Base-by-base conservation (phyloP, 2,113 vertebrate genomes). In the Eira barbara region DNA sequence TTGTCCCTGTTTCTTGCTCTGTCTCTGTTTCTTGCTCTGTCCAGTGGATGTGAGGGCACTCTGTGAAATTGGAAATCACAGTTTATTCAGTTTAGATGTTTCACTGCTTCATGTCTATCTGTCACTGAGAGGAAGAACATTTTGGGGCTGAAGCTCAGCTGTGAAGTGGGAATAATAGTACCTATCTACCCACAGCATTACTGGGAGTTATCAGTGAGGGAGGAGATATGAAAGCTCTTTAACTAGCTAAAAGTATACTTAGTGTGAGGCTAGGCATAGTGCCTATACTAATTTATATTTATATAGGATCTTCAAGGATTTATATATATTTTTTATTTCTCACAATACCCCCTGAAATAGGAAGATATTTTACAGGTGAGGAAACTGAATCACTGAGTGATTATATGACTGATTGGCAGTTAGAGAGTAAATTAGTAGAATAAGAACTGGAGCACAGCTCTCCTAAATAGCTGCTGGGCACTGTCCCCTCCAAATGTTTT, bases 291-390 rank as follows among this genome's bases (percentile, higher is more conserved):
- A 81, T 52, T 87, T 81, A 23, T 71, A 57, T 39, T 88, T 95
- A 71, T 36, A 83, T 45, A 89, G 10, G 1, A 78, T 78, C 49
- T 73, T 91, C 71, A 78, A 39, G 65, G 15, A 81, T 47, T 92
- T 94, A 10, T 61, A 9, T n/a, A 15, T 61, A 8, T 63, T 25
- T 63, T 89, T 89, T 84, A 36, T 12, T 76, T 92, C 23, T 95
- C 82, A 92, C 1, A 73, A 23, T 34, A 95, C 63, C 6, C 10
- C n/a, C 23, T 90, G 2, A 57, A 81, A 52, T 85, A 76, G 52
- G n/a, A 78, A 93, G 94, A 74, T 79, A 49, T 81, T 82, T 82
- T 94, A 29, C 57, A 94, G 95, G 27, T 80, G 27, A 79, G 76
- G 31, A 97, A 96, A 94, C 63, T 61, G 36, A 91, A 74, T 11